These are phyloP conservation scores for Cheilosia grossa DNA, from an alignment of 2,888 invertebrate genomes.

Conservation along the genomic window DNA sequence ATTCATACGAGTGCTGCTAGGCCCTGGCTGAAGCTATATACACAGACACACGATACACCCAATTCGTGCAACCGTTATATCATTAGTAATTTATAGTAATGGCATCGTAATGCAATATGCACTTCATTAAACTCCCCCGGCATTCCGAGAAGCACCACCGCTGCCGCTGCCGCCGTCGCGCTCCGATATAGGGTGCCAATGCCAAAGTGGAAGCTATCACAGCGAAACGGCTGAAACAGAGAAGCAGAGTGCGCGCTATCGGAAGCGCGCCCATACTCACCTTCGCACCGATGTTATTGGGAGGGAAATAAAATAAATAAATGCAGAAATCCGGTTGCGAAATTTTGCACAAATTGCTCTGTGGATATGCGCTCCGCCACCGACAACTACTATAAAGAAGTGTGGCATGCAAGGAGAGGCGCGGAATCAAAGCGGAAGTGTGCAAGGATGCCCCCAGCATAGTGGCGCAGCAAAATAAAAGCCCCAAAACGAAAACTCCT, in stretches of 20 bases:
- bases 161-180: background rate
- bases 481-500: background rate
- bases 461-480: conserved; percentile 15
- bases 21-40: conserved; percentile 23
- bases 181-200: conserved; percentile 38
- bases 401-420: conserved; percentile 26
- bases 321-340: conserved; percentile 72
- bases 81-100: conserved; percentile 75
- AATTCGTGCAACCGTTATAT: conserved; percentile 61
- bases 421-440: conserved; percentile 58
- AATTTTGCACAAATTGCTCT: conserved; percentile 67
- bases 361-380: background rate
- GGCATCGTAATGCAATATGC: conserved; percentile 75
- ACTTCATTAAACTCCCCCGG: conserved; percentile 73
- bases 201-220: conserved; percentile 67
- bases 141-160: conserved; percentile 7
- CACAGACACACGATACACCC: conserved; percentile 57
- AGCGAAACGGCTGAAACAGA: conserved; percentile 40
- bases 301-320: conserved; percentile 70
- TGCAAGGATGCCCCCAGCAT: conserved; percentile 64
- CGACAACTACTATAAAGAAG: conserved; percentile 31
- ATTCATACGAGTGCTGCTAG: conserved; percentile 62
- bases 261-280: conserved; percentile 19
- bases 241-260: conserved; percentile 15
- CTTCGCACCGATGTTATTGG: conserved; percentile 17